These are phyloP conservation scores for Globia sparganii DNA, from an alignment of 2,888 invertebrate genomes.

Conservation along the genomic window DNA sequence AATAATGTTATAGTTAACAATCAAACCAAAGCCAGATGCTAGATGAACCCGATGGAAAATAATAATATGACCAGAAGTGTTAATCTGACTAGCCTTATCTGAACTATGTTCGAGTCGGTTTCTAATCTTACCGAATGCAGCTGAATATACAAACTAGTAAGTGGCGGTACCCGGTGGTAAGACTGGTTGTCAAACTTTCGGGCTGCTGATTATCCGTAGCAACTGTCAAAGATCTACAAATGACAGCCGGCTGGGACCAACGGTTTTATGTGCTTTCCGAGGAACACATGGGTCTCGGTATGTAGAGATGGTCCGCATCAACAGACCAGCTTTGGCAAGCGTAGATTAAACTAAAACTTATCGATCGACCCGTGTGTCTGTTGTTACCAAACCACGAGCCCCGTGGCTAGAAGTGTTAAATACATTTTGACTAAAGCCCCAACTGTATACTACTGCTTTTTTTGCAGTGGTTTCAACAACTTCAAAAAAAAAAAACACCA, in stretches of 20 bases:
- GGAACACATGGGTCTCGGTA: neutral
- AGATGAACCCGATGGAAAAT: neutral
- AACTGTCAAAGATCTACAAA: neutral
- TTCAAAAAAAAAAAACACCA: neutral
- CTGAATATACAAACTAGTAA: neutral
- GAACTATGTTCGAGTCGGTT: neutral
- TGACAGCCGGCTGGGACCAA: neutral
- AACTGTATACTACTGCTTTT: neutral
- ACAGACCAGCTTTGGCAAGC: neutral
- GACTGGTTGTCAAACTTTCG: neutral
- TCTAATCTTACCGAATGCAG: neutral
- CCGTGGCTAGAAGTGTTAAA: too few relatives aligned
- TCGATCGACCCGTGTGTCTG: too few relatives aligned
- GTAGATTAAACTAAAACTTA: too few relatives aligned
- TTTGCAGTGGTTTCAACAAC: too few relatives aligned
- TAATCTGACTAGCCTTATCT: neutral
- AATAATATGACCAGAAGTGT: neutral
- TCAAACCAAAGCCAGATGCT: neutral
- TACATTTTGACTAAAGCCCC: neutral
- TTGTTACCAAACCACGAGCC: neutral
- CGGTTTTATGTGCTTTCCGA: neutral
- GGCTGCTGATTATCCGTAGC: neutral
- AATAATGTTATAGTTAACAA: neutral
- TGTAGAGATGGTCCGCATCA: neutral
- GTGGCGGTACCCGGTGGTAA: neutral